phyloP scores from a whole-genome alignment of 2,113 vertebrate genomes.

The Psittacara wagleri region DNA sequence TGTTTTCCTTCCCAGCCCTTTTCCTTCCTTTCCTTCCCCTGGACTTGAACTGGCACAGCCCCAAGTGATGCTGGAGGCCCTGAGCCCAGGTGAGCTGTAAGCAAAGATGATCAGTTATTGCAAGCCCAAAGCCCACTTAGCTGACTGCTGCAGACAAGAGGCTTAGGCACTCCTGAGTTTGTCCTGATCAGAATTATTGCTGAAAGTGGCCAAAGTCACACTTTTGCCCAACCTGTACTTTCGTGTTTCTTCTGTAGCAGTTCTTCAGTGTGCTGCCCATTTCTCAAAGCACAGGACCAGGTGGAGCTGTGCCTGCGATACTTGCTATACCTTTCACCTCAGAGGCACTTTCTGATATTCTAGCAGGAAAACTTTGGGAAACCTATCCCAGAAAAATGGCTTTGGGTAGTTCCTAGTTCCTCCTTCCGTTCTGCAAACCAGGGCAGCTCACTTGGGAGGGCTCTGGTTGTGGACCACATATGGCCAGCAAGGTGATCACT shows the following conservation, averaged over 20 bases:
- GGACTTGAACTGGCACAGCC: neutral
- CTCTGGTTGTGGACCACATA: neutral
- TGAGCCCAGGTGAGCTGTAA: neutral
- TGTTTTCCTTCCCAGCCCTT: conserved; percentile 47
- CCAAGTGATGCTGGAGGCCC: rapidly evolving
- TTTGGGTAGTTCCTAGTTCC: neutral
- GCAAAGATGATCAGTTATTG: neutral
- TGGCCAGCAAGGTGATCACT: neutral
- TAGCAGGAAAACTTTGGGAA: neutral
- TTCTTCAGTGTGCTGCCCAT: neutral
- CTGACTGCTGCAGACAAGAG: neutral
- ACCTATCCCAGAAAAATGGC: neutral
- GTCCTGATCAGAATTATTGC: neutral
- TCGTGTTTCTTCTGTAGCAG: neutral
- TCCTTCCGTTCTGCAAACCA: neutral
- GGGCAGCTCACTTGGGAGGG: neutral
- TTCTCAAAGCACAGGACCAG: neutral
- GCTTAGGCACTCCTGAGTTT: neutral
- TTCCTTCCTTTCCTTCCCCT: neutral
- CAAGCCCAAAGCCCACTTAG: neutral
- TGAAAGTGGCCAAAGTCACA: neutral
- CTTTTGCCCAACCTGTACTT: neutral
- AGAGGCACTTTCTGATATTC: neutral
- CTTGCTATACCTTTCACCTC: neutral
- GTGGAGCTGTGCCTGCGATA: neutral